These are phyloP conservation scores for Drosophila lutescens DNA, from an alignment of 2,888 invertebrate species.

Conservation along the genomic window DNA sequence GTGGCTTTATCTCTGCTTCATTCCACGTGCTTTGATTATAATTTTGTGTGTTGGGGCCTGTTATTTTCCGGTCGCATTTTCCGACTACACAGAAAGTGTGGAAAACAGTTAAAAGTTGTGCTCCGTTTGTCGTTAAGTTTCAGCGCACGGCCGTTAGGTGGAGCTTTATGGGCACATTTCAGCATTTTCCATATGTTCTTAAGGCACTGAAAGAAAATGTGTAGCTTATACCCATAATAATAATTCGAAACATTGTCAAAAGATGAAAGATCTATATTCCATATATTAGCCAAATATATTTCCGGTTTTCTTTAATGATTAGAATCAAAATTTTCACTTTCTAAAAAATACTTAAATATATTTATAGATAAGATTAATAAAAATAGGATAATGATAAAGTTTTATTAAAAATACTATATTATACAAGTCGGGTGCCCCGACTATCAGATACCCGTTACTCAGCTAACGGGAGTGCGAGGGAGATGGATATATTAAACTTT, in stretches of 20 bases:
- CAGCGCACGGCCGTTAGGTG: slow-evolving; percentile 61
- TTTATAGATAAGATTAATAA: no score
- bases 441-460: no score
- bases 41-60: slow-evolving; percentile 15
- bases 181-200: slow-evolving; percentile 34
- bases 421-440: no score
- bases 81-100: slow-evolving; percentile 11
- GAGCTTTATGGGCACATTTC: slow-evolving; percentile 59
- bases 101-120: slow-evolving; percentile 35
- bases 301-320: no score
- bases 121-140: slow-evolving; percentile 52
- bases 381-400: no score
- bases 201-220: neutral
- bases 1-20: slow-evolving; percentile 1
- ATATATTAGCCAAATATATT: no score
- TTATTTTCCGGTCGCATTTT: slow-evolving; percentile 23
- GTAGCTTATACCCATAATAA: no score
- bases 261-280: neutral
- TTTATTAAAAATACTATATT: no score
- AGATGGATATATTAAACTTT: no score
- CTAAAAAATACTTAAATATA: no score
- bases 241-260: neutral
- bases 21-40: slow-evolving; percentile 20
- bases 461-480: no score
- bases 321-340: no score